phyloP scores from a whole-genome alignment of 2,797 vertebrate species.

The Avahi laniger region DNA sequence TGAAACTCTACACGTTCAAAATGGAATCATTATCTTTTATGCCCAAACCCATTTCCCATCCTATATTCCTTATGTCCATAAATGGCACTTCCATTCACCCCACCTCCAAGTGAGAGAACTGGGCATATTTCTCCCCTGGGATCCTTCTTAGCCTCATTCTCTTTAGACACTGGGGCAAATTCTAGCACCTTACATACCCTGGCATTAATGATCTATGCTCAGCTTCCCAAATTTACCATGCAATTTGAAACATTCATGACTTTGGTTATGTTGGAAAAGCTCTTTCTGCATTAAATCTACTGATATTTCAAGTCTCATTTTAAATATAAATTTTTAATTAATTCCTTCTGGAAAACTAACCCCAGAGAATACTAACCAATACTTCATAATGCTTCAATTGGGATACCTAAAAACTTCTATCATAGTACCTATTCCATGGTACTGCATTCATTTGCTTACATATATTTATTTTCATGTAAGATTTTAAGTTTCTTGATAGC shows the following conservation, averaged over 20 bases:
- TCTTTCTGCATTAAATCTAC: neutral
- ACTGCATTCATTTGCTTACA: neutral
- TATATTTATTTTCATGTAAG: neutral
- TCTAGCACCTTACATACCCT: neutral
- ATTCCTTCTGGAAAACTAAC: neutral
- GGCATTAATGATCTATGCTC: neutral
- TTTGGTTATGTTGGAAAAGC: neutral
- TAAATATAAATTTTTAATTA: neutral
- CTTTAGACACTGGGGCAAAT: neutral
- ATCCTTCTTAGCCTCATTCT: neutral
- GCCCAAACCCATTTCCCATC: neutral
- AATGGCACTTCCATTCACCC: neutral
- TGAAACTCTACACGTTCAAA: neutral
- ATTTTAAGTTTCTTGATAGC: conserved; percentile 22
- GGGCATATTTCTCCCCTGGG: neutral
- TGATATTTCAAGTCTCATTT: neutral
- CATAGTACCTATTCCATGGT: neutral
- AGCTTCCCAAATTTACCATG: neutral
- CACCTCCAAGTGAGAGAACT: neutral
- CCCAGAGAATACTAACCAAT: neutral
- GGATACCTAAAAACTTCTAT: neutral
- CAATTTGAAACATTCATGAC: neutral
- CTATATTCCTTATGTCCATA: neutral
- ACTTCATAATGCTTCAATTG: neutral
- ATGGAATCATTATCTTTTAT: neutral